A percentile compares a stretch with the other conserved stretches of the same genome.
These are phyloP conservation scores for Nasonia vitripennis DNA, from an alignment of 1,140 invertebrate species.

Conservation along the genomic window DNA sequence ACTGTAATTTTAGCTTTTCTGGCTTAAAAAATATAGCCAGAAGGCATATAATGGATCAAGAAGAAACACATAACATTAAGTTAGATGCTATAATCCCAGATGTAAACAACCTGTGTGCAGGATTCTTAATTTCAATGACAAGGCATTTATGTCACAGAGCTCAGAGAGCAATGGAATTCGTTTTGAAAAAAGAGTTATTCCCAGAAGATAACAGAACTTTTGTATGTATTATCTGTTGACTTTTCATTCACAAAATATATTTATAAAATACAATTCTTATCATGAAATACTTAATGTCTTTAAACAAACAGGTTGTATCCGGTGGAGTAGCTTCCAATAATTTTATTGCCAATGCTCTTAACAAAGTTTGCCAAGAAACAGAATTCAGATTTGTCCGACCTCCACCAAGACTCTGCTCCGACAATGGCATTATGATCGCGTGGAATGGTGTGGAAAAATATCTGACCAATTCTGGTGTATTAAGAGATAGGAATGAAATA, in stretches of 20 bases:
- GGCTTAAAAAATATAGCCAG: constrained; percentile 80
- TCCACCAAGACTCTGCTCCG: constrained; percentile 92
- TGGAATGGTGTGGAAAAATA: constrained; percentile 96
- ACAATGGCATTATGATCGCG: constrained; percentile 99
- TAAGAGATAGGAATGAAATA: constrained; percentile 71
- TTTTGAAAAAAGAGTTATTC: constrained; percentile 80
- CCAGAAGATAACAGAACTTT: constrained; percentile 76
- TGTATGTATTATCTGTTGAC: constrained; percentile 68
- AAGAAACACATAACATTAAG: constrained; percentile 77
- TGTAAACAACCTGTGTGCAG: constrained; percentile 90
- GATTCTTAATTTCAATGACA: constrained; percentile 84
- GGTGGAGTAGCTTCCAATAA: constrained; percentile 97
- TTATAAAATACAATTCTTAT: background rate
- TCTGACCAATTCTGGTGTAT: constrained; percentile 69
- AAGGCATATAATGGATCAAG: constrained; percentile 77
- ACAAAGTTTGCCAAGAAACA: constrained; percentile 80
- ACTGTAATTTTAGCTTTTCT: constrained; percentile 92
- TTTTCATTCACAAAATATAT: background rate
- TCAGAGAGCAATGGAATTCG: constrained; percentile 87
- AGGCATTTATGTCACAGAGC: constrained; percentile 88
- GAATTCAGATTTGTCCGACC: constrained; percentile 84
- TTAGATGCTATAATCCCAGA: constrained; percentile 85
- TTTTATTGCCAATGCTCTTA: constrained; percentile 84
- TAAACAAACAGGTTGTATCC: constrained; percentile 85
- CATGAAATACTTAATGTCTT: background rate